Conservation (phyloP, 2,113 vertebrate genomes). For the Uria lomvia region DNA sequence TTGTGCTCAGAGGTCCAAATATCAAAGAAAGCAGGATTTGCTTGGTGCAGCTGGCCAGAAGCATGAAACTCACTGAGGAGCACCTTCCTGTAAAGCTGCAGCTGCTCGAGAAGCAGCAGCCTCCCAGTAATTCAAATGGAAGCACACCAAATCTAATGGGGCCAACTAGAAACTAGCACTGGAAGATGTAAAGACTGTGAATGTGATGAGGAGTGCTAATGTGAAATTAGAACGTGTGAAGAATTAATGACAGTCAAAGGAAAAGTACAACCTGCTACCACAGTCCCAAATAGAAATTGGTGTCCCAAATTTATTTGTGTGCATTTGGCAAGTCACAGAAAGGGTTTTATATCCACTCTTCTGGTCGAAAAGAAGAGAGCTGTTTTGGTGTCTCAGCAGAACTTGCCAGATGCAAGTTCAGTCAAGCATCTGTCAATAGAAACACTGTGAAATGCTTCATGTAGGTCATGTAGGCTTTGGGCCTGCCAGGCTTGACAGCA, state of each 20-base stretch:
- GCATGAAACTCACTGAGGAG: neutral
- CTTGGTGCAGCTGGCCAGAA: neutral
- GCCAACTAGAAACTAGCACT: neutral
- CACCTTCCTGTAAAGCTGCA: neutral
- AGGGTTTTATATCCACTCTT: constrained; percentile 24
- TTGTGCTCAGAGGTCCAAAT: neutral
- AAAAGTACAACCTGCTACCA: constrained; percentile 45
- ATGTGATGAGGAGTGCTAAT: neutral
- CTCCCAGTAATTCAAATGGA: neutral
- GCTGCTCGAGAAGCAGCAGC: neutral
- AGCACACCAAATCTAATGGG: neutral
- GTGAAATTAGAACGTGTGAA: neutral
- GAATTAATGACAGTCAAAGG: neutral
- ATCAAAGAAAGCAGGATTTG: neutral
- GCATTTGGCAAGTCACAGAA: constrained; percentile 10
- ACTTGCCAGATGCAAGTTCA: constrained; percentile 10
- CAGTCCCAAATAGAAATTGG: neutral
- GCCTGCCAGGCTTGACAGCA: neutral
- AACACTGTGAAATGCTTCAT: constrained; percentile 16
- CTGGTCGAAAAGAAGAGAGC: neutral
- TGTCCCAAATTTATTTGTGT: constrained; percentile 9
- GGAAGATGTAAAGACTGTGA: neutral
- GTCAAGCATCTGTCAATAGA: constrained; percentile 42
- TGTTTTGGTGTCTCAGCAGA: neutral
- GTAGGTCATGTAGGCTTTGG: constrained; percentile 42